Evolutionary conservation across 2,888 invertebrate species (phyloP).

Genomic region (Acronicta aceris): DNA sequence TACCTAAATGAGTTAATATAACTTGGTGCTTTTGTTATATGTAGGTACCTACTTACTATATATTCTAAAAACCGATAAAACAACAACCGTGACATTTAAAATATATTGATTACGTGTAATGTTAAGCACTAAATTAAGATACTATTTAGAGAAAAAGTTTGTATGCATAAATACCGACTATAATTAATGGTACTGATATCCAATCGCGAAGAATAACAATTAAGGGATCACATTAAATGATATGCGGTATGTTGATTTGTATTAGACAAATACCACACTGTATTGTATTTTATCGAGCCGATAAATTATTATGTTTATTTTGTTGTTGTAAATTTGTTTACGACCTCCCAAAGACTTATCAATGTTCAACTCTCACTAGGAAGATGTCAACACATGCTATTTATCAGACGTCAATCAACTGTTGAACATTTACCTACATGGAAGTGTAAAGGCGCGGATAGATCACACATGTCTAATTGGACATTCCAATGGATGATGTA

Average conservation of each 20-base stretch:
- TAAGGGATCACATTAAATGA: constrained; percentile 27
- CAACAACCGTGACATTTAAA: neutral
- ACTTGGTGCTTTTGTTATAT: neutral
- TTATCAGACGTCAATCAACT: constrained; percentile 79
- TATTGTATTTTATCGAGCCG: constrained; percentile 47
- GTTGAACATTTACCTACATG: constrained; percentile 60
- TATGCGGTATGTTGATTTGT: neutral
- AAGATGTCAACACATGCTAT: constrained; percentile 77
- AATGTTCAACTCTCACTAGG: constrained; percentile 70
- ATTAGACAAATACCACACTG: constrained; percentile 23
- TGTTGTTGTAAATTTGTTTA: constrained; percentile 65
- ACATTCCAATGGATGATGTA: constrained; percentile 38
- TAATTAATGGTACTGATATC: neutral
- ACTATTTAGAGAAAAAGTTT: neutral
- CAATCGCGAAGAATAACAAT: constrained; percentile 28
- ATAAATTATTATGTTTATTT: constrained; percentile 61
- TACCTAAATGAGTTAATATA: constrained; percentile 5
- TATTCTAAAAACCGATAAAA: neutral
- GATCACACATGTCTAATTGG: constrained; percentile 45
- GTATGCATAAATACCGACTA: neutral
- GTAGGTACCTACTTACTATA: too few species aligned
- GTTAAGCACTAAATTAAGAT: neutral
- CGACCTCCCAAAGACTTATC: constrained; percentile 76
- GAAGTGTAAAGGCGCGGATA: constrained; percentile 55
- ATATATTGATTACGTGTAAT: neutral